Conservation (phyloP, 2,888 invertebrate genomes). For the Dugesia japonica region DNA sequence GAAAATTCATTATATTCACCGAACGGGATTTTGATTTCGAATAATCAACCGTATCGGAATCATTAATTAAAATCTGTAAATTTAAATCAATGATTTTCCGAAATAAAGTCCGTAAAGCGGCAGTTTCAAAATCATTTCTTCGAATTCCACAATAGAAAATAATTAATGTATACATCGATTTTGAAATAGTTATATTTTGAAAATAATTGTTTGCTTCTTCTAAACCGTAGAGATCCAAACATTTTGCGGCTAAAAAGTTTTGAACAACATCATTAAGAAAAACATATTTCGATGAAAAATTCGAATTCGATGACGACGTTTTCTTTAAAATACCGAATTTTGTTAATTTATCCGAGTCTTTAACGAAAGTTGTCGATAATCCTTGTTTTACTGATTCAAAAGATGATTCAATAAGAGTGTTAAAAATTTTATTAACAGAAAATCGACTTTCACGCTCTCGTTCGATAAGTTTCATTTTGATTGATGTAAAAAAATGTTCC, state of each 20-base stretch:
- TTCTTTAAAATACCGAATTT: constrained; percentile 28
- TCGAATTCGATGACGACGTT: background rate
- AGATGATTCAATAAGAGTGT: constrained; percentile 38
- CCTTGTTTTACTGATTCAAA: constrained; percentile 35
- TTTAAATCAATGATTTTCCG: constrained; percentile 30
- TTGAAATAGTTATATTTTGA: constrained; percentile 25
- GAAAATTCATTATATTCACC: constrained; percentile 34
- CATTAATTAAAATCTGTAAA: background rate
- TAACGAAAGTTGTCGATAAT: constrained; percentile 3
- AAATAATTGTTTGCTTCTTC: constrained; percentile 32
- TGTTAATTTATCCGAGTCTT: constrained; percentile 26
- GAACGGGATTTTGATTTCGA: background rate
- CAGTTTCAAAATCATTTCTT: constrained; percentile 37
- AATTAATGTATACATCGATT: constrained; percentile 32
- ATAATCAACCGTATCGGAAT: background rate
- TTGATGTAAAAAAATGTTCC: constrained; percentile 33
- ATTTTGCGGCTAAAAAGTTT: constrained; percentile 29
- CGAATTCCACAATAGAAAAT: constrained; percentile 39
- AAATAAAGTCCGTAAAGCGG: constrained; percentile 29
- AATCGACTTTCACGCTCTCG: constrained; percentile 34
- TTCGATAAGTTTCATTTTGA: constrained; percentile 35
- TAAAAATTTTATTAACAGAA: constrained; percentile 35
- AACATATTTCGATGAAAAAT: background rate
- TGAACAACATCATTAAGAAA: constrained; percentile 30
- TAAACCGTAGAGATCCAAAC: constrained; percentile 22